Evolutionary conservation across 37 sponge, comb jelly and placozoan genomes (phyloP).

Genomic region (Trichoplax adhaerens): DNA sequence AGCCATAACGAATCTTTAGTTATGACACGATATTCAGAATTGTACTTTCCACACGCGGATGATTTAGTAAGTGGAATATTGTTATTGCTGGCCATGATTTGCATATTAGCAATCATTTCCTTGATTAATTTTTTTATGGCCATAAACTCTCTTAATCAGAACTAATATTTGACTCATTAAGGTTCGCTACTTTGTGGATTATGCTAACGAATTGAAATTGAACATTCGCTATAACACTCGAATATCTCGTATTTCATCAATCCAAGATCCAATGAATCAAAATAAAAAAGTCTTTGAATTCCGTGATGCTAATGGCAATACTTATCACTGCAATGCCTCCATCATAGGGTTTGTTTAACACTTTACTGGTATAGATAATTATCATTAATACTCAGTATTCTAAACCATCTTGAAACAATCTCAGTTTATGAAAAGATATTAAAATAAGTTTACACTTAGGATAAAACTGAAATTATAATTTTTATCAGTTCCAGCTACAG

Average conservation of each 20-base stretch:
- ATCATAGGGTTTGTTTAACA: slow-evolving; percentile 35
- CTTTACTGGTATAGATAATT: neutral
- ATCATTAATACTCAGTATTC: too few relatives aligned
- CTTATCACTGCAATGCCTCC: slow-evolving; percentile 31
- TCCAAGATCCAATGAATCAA: too few relatives aligned
- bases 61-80: slow-evolving; percentile 29
- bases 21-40: slow-evolving; percentile 61
- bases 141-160: too few relatives aligned
- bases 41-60: slow-evolving; percentile 85
- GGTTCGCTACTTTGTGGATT: slow-evolving; percentile 65
- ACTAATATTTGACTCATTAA: neutral
- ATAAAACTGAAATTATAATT: too few relatives aligned
- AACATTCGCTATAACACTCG: slow-evolving; percentile 68
- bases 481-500: too few relatives aligned
- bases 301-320: slow-evolving; percentile 17
- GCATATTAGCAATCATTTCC: too few relatives aligned
- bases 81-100: neutral
- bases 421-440: too few relatives aligned
- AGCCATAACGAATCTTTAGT: slow-evolving; percentile 59
- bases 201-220: slow-evolving; percentile 39
- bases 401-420: too few relatives aligned
- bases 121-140: too few relatives aligned
- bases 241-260: slow-evolving; percentile 18
- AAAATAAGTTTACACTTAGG: too few relatives aligned
- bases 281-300: slow-evolving; percentile 15